Evolutionary conservation across 2,797 vertebrate species (phyloP).

Genomic region (Petrocephalus schoutedeni): DNA sequence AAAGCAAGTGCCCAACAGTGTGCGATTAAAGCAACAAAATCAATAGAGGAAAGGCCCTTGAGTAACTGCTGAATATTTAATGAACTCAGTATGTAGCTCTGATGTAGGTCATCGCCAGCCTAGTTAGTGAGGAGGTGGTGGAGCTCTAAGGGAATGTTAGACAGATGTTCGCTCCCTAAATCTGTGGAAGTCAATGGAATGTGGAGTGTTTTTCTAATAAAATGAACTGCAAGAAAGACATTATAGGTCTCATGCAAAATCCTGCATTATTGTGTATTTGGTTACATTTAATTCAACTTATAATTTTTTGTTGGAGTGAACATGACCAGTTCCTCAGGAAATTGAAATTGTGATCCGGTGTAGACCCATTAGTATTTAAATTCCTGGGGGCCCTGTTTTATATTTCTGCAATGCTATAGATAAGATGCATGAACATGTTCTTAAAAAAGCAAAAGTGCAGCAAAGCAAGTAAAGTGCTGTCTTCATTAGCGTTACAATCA

Average conservation of each 20-base stretch:
- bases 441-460: neutral
- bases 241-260: neutral
- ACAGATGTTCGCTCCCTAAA: neutral
- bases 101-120: neutral
- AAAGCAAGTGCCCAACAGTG: neutral
- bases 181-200: neutral
- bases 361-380: neutral
- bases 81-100: neutral
- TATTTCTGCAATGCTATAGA: neutral
- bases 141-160: neutral
- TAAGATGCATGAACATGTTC: neutral
- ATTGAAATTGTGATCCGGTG: neutral
- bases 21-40: neutral
- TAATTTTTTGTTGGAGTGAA: neutral
- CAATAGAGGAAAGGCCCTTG: neutral
- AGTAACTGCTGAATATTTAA: constrained; percentile 8
- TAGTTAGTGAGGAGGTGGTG: neutral
- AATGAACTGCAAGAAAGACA: neutral
- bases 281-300: neutral
- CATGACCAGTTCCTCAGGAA: neutral
- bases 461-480: neutral
- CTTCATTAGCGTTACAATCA: neutral
- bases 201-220: neutral
- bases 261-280: neutral
- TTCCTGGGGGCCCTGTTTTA: neutral